Percentiles rank a stretch among this genome's conserved stretches.
These are phyloP conservation scores for Hypselothyrea guttata DNA, from an alignment of 2,888 invertebrate genomes.

Conservation along the genomic window DNA sequence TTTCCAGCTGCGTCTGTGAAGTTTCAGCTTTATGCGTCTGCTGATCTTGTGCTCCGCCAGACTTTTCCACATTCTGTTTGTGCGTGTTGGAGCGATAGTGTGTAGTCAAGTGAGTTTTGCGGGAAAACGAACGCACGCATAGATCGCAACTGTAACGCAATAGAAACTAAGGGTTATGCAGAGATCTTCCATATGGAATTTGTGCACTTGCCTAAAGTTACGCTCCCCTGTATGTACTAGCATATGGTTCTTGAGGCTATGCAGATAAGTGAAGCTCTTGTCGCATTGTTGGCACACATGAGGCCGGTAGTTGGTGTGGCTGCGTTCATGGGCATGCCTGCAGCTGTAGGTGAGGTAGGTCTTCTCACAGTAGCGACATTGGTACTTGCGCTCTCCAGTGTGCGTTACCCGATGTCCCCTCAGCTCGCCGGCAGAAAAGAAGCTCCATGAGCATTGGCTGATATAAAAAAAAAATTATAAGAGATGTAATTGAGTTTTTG, in stretches of 20 bases:
- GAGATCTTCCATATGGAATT: no score
- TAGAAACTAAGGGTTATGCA: no score
- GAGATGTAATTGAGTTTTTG: no score
- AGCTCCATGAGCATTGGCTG: slow-evolving; percentile 74
- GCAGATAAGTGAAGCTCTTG: slow-evolving; percentile 75
- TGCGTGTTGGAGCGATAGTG: slow-evolving; percentile 79
- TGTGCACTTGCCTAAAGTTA: slow-evolving; percentile 60
- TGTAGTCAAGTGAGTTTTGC: slow-evolving; percentile 79
- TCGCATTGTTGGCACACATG: slow-evolving; percentile 70
- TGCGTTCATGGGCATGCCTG: slow-evolving; percentile 73
- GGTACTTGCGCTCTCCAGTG: slow-evolving; percentile 74
- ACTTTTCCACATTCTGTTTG: slow-evolving; percentile 73
- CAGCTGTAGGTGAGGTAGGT: slow-evolving; percentile 75
- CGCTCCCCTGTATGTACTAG: slow-evolving; percentile 78
- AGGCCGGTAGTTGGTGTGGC: slow-evolving; percentile 77
- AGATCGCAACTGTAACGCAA: slow-evolving; percentile 74
- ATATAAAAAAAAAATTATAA: no score
- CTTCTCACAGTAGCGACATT: slow-evolving; percentile 71
- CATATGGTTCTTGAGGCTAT: slow-evolving; percentile 78
- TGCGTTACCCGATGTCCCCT: slow-evolving; percentile 77
- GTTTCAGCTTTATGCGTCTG: background rate
- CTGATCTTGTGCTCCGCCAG: no score
- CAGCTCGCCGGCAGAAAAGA: slow-evolving; percentile 72
- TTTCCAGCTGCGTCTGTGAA: background rate
- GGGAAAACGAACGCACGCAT: slow-evolving; percentile 80